Percentiles rank a stretch among this genome's conserved stretches.
phyloP scores from a whole-genome alignment of 2,888 invertebrate species.

The Galerucella calmariensis region DNA sequence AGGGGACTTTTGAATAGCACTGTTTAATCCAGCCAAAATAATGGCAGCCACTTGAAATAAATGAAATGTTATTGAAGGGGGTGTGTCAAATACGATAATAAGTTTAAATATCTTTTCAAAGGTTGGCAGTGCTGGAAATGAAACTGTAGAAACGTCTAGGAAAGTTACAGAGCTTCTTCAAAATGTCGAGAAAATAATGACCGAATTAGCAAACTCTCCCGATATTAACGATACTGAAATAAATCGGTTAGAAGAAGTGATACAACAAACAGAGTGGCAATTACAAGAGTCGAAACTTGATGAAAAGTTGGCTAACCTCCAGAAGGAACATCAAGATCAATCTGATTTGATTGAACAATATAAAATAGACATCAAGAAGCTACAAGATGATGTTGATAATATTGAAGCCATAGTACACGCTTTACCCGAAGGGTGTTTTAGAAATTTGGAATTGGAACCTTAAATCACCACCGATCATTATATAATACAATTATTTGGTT shows the following conservation, averaged over 20 bases:
- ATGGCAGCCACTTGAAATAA: no score
- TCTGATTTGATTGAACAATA: slow-evolving; percentile 82
- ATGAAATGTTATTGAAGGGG: background rate
- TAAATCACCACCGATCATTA: slow-evolving; percentile 50
- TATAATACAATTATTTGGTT: no score
- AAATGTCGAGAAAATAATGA: slow-evolving; percentile 81
- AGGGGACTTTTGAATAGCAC: no score
- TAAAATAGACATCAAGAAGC: slow-evolving; percentile 78
- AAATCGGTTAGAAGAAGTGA: slow-evolving; percentile 70
- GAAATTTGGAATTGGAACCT: slow-evolving; percentile 80
- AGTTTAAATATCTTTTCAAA: slow-evolving; percentile 57
- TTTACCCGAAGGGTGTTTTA: slow-evolving; percentile 85
- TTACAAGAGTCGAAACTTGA: slow-evolving; percentile 80
- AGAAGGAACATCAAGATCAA: slow-evolving; percentile 69
- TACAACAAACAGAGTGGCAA: slow-evolving; percentile 77
- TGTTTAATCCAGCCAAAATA: no score
- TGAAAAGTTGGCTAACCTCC: slow-evolving; percentile 78
- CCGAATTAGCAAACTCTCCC: slow-evolving; percentile 79
- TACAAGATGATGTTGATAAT: slow-evolving; percentile 83
- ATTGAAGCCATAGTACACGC: slow-evolving; percentile 83
- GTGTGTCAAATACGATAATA: background rate
- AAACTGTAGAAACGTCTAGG: slow-evolving; percentile 82
- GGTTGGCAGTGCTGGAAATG: slow-evolving; percentile 90
- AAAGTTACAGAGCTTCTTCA: slow-evolving; percentile 84
- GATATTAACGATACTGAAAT: slow-evolving; percentile 77